Conservation (phyloP, 2,113 vertebrate genomes). For the Pygoscelis antarcticus region DNA sequence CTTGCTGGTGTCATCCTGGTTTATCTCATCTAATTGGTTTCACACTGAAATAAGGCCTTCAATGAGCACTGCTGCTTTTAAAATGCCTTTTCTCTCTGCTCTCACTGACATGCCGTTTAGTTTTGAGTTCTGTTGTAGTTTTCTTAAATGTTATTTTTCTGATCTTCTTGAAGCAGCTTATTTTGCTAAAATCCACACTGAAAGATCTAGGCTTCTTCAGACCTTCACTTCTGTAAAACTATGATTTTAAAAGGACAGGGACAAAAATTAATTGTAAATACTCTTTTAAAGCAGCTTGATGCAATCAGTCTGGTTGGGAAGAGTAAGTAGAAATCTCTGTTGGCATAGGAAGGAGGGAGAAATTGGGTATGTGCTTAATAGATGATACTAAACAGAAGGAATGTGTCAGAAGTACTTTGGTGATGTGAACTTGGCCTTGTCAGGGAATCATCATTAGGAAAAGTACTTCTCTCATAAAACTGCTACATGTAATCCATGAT, state of each 20-base stretch:
- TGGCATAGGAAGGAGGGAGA: neutral
- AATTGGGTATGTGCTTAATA: neutral
- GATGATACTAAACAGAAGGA: neutral
- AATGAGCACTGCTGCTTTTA: neutral
- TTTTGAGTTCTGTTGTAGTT: neutral
- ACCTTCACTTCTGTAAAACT: neutral
- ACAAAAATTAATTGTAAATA: neutral
- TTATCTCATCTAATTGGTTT: neutral
- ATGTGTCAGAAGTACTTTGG: neutral
- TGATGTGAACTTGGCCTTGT: neutral
- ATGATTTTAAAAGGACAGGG: neutral
- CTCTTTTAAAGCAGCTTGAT: neutral
- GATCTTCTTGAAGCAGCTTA: neutral
- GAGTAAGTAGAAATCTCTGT: neutral
- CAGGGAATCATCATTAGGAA: neutral
- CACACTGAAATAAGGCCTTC: neutral
- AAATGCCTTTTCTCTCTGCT: neutral
- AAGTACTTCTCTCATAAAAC: neutral
- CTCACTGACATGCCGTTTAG: neutral
- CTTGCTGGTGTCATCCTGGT: neutral
- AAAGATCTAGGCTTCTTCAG: neutral
- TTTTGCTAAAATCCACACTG: neutral
- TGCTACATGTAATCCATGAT: neutral
- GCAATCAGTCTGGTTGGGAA: neutral
- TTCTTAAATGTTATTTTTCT: neutral